These are phyloP conservation scores for Drosophila peninsularis DNA, from an alignment of 2,888 invertebrate genomes.

Conservation along the genomic window DNA sequence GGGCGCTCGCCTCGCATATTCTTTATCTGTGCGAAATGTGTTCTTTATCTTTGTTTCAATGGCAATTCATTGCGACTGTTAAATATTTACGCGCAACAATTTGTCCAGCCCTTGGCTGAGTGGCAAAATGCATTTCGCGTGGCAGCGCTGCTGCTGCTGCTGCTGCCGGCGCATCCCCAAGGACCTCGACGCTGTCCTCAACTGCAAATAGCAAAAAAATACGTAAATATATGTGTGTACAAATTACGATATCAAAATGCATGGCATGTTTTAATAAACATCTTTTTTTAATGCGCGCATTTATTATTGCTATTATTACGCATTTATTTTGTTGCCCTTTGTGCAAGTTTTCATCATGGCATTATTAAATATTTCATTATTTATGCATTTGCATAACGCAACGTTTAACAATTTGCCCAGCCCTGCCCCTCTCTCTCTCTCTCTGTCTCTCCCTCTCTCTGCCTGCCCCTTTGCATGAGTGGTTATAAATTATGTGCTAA, in stretches of 20 bases:
- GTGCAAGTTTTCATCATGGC: slow-evolving; percentile 43
- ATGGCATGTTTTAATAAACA: slow-evolving; percentile 37
- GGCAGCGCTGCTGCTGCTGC: slow-evolving; percentile 57
- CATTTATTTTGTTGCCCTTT: background rate
- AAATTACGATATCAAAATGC: slow-evolving; percentile 33
- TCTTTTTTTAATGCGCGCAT: slow-evolving; percentile 33
- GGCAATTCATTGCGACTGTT: slow-evolving; percentile 39
- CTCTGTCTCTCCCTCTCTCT: background rate
- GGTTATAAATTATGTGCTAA: slow-evolving; percentile 42
- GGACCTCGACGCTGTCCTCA: slow-evolving; percentile 27
- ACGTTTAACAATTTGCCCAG: slow-evolving; percentile 1
- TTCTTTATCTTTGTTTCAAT: slow-evolving; percentile 51
- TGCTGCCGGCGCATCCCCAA: slow-evolving; percentile 42
- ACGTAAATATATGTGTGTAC: slow-evolving; percentile 8
- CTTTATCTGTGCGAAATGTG: slow-evolving; percentile 17
- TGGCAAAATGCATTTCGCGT: slow-evolving; percentile 55
- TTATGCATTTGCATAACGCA: slow-evolving; percentile 55
- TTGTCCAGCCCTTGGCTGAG: slow-evolving; percentile 62
- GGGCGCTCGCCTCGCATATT: slow-evolving; percentile 12
- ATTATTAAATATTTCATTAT: slow-evolving; percentile 72
- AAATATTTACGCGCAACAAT: slow-evolving; percentile 68
- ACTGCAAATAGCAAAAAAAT: slow-evolving; percentile 38
- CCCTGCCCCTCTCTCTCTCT: background rate
- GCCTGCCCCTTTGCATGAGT: slow-evolving; percentile 1
- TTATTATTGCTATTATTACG: slow-evolving; percentile 46